Conservation (phyloP, 2,888 invertebrate genomes). For the Vannuccia rotundouncinata region DNA sequence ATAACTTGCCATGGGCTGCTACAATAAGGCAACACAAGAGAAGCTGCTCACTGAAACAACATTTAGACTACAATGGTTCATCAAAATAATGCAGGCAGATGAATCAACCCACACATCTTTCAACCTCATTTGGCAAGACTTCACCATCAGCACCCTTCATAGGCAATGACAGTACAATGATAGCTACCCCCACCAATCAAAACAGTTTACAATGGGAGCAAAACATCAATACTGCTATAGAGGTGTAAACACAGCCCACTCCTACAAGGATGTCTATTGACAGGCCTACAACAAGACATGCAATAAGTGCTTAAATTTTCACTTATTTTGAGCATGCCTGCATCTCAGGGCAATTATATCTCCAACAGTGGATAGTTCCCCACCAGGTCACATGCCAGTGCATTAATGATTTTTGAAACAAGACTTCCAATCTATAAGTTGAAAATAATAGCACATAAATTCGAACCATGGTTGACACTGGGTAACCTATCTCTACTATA, state of each 20-base stretch:
- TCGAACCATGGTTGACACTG: background rate
- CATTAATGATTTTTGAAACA: background rate
- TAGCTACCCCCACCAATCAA: background rate
- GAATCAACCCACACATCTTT: constrained; percentile 14
- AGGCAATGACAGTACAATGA: background rate
- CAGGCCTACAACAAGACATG: background rate
- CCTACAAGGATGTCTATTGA: background rate
- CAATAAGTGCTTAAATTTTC: background rate
- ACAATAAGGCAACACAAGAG: constrained; percentile 6
- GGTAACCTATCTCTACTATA: background rate
- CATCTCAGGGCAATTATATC: background rate
- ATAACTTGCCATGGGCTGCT: constrained; percentile 7
- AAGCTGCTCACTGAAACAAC: constrained; percentile 27
- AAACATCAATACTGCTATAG: background rate
- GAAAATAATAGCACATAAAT: background rate
- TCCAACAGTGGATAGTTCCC: background rate
- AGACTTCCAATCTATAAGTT: background rate
- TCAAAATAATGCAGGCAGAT: constrained; percentile 28
- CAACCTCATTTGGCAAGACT: background rate
- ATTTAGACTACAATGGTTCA: background rate
- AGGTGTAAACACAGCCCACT: background rate
- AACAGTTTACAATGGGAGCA: background rate
- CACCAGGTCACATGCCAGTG: background rate
- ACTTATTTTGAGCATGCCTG: background rate
- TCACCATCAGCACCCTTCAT: background rate